Percentiles rank a stretch among this genome's conserved stretches.
These are phyloP conservation scores for Elephas maximus DNA, from an alignment of 2,113 vertebrate genomes.

Conservation along the genomic window DNA sequence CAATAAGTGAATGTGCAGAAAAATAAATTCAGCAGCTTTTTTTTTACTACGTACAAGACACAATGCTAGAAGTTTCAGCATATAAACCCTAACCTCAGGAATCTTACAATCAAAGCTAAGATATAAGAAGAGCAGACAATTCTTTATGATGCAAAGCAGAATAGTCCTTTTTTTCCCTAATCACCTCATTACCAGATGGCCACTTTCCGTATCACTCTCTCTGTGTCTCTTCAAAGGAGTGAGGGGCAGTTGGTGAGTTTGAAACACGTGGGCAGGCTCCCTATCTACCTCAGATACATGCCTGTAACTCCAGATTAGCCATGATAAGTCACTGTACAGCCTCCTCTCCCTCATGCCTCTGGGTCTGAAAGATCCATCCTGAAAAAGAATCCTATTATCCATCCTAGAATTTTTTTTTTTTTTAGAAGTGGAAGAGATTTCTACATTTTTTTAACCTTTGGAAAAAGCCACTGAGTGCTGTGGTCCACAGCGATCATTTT, in stretches of 20 bases:
- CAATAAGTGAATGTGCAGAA: constrained; percentile 7
- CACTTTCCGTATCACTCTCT: neutral
- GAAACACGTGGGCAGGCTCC: neutral
- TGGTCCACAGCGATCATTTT: neutral
- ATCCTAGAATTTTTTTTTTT: no score
- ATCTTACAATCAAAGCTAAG: neutral
- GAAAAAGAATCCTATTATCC: neutral
- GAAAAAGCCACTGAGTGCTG: neutral
- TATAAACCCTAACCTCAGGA: neutral
- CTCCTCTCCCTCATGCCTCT: no score
- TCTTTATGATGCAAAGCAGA: neutral
- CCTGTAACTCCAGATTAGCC: neutral
- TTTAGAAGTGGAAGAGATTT: neutral
- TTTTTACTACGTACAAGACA: neutral
- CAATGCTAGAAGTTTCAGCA: neutral
- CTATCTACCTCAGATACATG: neutral
- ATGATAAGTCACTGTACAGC: neutral
- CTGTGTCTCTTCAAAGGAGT: neutral
- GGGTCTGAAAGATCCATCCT: neutral
- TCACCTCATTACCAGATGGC: neutral
- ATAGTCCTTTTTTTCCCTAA: neutral
- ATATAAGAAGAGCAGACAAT: neutral
- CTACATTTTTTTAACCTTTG: neutral
- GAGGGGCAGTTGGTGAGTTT: neutral
- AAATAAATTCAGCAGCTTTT: constrained; percentile 22